Percentiles rank a stretch among this genome's conserved stretches.
Conservation (phyloP, 2,113 vertebrate species). For the Dromas ardeola region DNA sequence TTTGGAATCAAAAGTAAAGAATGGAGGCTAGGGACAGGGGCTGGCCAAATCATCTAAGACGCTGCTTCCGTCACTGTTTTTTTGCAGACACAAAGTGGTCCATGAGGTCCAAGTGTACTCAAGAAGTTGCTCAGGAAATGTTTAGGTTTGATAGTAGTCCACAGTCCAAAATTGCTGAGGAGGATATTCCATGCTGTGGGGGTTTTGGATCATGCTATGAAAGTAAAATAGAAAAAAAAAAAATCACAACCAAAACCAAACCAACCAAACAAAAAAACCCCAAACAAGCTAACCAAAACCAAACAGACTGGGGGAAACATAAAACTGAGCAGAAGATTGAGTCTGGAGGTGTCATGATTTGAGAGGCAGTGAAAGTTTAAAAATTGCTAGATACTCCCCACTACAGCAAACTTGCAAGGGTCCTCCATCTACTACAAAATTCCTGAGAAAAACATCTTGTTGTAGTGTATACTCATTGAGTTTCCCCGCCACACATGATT, state of each 20-base stretch:
- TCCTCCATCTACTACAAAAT: background rate
- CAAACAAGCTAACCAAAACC: background rate
- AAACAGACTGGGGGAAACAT: background rate
- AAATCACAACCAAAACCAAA: background rate
- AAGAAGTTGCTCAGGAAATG: background rate
- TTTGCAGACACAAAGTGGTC: background rate
- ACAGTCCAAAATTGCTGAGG: background rate
- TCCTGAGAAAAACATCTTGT: background rate
- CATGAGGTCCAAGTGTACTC: background rate
- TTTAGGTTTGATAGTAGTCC: background rate
- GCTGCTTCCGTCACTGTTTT: background rate
- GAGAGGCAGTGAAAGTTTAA: conserved; percentile 45
- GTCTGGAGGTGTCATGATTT: background rate
- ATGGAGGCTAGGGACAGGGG: background rate
- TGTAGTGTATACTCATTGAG: background rate
- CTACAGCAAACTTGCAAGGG: background rate
- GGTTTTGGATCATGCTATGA: background rate
- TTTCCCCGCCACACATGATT: background rate
- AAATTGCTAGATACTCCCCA: background rate
- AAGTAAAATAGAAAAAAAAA: background rate
- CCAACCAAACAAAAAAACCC: no score
- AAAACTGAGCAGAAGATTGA: background rate
- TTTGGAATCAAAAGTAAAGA: background rate
- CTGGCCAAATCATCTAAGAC: background rate
- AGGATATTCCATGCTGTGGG: background rate